phyloP scores from a whole-genome alignment of 2,888 invertebrate genomes.

The Ornithoptera alexandrae region DNA sequence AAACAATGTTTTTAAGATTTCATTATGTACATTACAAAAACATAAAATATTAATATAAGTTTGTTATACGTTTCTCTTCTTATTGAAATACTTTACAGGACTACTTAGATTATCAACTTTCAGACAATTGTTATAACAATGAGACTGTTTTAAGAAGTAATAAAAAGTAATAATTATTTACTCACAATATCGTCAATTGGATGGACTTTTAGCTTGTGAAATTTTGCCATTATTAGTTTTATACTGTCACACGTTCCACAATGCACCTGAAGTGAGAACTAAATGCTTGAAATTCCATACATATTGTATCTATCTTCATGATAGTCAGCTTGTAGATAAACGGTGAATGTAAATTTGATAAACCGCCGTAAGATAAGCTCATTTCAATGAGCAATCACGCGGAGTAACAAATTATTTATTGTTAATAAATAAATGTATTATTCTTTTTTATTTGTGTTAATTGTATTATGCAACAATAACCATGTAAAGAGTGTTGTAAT shows the following conservation, averaged over 20 bases:
- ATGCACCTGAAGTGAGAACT: constrained; percentile 58
- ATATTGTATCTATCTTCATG: constrained; percentile 20
- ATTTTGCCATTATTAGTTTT: constrained; percentile 35
- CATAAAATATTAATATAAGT: too few species aligned
- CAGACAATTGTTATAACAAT: not conserved
- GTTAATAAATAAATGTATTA: not conserved
- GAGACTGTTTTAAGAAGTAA: not conserved
- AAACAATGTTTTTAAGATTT: too few species aligned
- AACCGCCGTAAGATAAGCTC: constrained; percentile 6
- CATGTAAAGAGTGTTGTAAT: constrained; percentile 24
- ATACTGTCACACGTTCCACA: constrained; percentile 29
- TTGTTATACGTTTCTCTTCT: too few species aligned
- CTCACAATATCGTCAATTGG: constrained; percentile 52
- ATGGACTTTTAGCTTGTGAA: constrained; percentile 48
- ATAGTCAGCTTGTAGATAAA: constrained; percentile 19
- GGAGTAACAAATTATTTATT: not conserved
- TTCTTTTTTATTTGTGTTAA: not conserved
- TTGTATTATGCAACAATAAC: not conserved
- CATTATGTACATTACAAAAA: too few species aligned
- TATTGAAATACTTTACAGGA: not conserved
- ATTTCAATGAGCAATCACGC: not conserved
- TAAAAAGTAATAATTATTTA: constrained; percentile 26
- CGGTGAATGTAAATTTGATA: constrained; percentile 15
- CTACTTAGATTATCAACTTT: not conserved
- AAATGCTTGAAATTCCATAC: constrained; percentile 30